Evolutionary conservation across 2,888 invertebrate genomes (phyloP).

Genomic region (Tenthredo scrophulariae): DNA sequence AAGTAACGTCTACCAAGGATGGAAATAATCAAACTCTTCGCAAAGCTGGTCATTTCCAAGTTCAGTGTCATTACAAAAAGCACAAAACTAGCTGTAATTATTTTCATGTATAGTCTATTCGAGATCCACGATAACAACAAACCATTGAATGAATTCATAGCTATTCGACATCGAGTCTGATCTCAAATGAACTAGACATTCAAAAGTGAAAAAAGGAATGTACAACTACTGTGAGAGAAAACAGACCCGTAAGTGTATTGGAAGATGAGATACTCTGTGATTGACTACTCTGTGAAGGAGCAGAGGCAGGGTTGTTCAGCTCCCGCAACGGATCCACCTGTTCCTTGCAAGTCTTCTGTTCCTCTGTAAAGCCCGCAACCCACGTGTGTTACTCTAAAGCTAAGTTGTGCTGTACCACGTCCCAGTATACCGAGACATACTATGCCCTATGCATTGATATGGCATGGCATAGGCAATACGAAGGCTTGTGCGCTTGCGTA

Average conservation of each 20-base stretch:
- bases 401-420: conserved; percentile 40
- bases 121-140: conserved; percentile 15
- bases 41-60: conserved; percentile 36
- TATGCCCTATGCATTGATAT: conserved; percentile 14
- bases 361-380: conserved; percentile 77
- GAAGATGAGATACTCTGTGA: conserved; percentile 76
- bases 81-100: conserved; percentile 10
- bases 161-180: neutral
- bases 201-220: conserved; percentile 63
- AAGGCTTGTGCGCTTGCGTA: conserved; percentile 51
- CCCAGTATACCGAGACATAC: conserved; percentile 34
- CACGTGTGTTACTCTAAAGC: conserved; percentile 63
- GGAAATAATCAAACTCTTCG: neutral
- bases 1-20: conserved; percentile 26
- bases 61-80: conserved; percentile 22
- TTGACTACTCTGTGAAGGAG: conserved; percentile 76
- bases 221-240: conserved; percentile 75
- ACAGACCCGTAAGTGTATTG: conserved; percentile 77
- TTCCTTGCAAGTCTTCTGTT: conserved; percentile 75
- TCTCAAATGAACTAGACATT: conserved; percentile 44
- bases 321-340: conserved; percentile 74
- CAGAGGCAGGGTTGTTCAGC: conserved; percentile 73
- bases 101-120: conserved; percentile 44
- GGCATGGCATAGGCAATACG: conserved; percentile 40
- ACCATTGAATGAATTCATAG: conserved; percentile 21